These are phyloP conservation scores for Poecilus cupreus DNA, from an alignment of 2,888 invertebrate genomes.

Conservation along the genomic window DNA sequence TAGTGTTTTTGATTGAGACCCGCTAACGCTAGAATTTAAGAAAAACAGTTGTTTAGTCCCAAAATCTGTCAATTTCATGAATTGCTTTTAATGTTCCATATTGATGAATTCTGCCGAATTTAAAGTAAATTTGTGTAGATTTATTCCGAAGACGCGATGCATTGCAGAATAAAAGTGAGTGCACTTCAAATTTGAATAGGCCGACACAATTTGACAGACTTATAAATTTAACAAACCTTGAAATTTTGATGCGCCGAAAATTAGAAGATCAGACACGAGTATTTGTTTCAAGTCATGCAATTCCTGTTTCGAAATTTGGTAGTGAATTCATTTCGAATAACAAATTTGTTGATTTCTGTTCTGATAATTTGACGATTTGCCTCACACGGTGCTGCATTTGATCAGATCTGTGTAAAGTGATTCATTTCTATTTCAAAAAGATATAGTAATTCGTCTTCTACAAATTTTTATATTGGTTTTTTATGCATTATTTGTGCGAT, in stretches of 20 bases:
- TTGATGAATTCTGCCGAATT: conserved; percentile 15
- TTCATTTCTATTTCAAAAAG: too few species aligned
- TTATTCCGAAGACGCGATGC: conserved; percentile 21
- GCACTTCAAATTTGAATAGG: conserved; percentile 37
- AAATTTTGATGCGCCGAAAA: conserved; percentile 4
- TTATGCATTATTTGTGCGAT: too few species aligned
- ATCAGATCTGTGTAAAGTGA: too few species aligned
- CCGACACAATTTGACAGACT: neutral
- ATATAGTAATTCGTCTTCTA: too few species aligned
- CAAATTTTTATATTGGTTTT: too few species aligned
- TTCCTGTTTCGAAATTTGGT: neutral
- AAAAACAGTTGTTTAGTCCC: too few species aligned
- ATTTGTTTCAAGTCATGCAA: neutral
- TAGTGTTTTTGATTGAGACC: too few species aligned
- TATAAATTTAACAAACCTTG: conserved; percentile 12
- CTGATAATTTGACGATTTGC: too few species aligned
- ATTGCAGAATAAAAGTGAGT: conserved; percentile 27
- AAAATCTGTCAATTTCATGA: conserved; percentile 3
- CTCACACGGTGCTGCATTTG: too few species aligned
- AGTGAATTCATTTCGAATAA: neutral
- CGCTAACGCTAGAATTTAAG: too few species aligned
- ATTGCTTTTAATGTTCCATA: neutral
- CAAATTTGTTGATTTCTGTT: neutral
- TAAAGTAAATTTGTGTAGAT: conserved; percentile 27
- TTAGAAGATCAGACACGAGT: neutral